phyloP scores from a whole-genome alignment of 1,140 invertebrate species.

The Drosophila insularis region DNA sequence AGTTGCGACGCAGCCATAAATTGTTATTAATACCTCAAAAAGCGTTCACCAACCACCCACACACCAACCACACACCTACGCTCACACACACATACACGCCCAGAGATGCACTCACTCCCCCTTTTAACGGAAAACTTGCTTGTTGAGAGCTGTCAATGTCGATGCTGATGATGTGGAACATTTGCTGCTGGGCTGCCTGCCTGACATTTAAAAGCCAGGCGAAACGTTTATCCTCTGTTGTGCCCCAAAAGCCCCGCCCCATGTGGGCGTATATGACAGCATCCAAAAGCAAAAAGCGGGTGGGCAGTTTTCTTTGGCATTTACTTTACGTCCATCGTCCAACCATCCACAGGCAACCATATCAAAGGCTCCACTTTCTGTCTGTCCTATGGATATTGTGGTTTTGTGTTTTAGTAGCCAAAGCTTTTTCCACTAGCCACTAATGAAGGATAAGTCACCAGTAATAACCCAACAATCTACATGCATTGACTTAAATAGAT shows the following conservation, averaged over 20 bases:
- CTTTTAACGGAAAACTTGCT: constrained; percentile 14
- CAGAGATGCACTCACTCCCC: constrained; percentile 16
- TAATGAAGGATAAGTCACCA: background rate
- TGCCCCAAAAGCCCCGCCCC: constrained; percentile 25
- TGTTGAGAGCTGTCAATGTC: constrained; percentile 38
- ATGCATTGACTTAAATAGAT: background rate
- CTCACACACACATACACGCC: constrained; percentile 2
- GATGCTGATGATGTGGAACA: constrained; percentile 47
- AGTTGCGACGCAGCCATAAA: constrained; percentile 45
- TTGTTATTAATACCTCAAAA: constrained; percentile 50
- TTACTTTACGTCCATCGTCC: background rate
- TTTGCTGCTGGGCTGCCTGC: constrained; percentile 27
- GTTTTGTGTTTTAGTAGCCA: background rate
- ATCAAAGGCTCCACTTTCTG: constrained; percentile 4
- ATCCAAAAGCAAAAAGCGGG: constrained; percentile 42
- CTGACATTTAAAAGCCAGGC: constrained; percentile 75
- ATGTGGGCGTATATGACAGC: constrained; percentile 50
- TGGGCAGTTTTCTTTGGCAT: constrained; percentile 37
- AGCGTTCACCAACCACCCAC: background rate
- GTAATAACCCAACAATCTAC: too few species aligned
- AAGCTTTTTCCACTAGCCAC: constrained; percentile 1
- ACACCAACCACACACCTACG: constrained; percentile 6
- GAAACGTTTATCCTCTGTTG: constrained; percentile 61
- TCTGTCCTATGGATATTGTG: constrained; percentile 1
- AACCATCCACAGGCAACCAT: constrained; percentile 1